Base-by-base conservation (phyloP, 2,113 vertebrate genomes). In the Ranitomeya variabilis region DNA sequence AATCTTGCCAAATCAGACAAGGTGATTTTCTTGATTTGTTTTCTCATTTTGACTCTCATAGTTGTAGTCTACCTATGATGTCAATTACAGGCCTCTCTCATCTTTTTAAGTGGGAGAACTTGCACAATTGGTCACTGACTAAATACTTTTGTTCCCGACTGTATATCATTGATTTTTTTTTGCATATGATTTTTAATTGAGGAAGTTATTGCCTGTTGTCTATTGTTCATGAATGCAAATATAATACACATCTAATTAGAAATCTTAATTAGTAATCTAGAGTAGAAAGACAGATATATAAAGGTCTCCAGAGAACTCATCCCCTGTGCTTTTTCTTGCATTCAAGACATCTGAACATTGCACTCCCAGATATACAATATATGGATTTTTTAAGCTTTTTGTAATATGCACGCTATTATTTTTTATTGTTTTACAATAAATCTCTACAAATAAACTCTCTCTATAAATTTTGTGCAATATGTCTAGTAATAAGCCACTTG, bases 401-500 rank as follows among this genome's bases (percentile, higher is more conserved):
- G 31, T 74, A 69, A 74, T 85, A 55, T 60, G 83, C 52, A 71
- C 55, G 21, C 51, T 16, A 71, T 85, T 85, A 59, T 74, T 74
- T 86, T 74, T 78, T 86, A 86, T 86, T 66, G 62, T 21, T 79
- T 23, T 37, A 23, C 59, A 19, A 83, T 84, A 69, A 73, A 80
- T 81, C 78, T 59, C 26, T 59, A 66, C 71, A 88, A 83, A 88
- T 83, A 88, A 77, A 74, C 51, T 66, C 80, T 69, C 62, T 67
- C 82, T 55, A 89, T 84, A 89, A 89, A 79, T 84, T 85, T 55
- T 77, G 90, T 85, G 92, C 89, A 93, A 92, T 93, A 93, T 91
- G 59, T 82, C 83, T 91, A 94, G 94, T 94, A 93, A 95, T 93
- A 92, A 92, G 91, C 16, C 94, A 94, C 95, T 45, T 91, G 95